Evolutionary conservation across 2,888 invertebrate genomes (phyloP).

Genomic region (Ophioninae sp.): DNA sequence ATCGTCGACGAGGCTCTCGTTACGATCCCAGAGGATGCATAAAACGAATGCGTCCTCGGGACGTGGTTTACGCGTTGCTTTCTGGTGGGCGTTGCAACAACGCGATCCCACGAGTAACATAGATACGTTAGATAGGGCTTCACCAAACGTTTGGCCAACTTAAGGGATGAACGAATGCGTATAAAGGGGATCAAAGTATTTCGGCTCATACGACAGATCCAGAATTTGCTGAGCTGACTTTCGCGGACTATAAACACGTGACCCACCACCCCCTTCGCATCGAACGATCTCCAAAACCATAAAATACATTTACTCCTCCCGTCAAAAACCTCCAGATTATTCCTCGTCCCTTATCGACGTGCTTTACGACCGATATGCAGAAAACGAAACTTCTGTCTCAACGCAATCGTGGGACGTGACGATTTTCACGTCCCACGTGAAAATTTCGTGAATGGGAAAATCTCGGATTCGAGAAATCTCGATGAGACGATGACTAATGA

Average conservation of each 20-base stretch:
- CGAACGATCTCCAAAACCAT: conserved; percentile 48
- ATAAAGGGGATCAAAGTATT: conserved; percentile 59
- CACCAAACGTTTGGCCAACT: conserved; percentile 25
- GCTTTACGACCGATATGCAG: conserved; percentile 33
- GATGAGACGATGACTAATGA: conserved; percentile 69
- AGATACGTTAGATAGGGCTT: conserved; percentile 22
- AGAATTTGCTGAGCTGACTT: conserved; percentile 41
- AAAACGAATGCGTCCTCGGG: conserved; percentile 45
- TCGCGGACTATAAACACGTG: conserved; percentile 36
- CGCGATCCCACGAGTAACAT: conserved; percentile 59
- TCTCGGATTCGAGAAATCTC: not conserved
- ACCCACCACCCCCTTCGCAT: conserved; percentile 9
- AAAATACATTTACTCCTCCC: conserved; percentile 52
- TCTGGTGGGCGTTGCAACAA: conserved; percentile 51
- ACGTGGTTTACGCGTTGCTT: conserved; percentile 40
- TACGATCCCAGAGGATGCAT: conserved; percentile 56
- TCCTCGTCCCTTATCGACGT: conserved; percentile 49
- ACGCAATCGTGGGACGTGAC: not conserved
- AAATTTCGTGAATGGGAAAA: too few species aligned
- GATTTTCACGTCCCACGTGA: too few species aligned
- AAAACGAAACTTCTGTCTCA: not conserved
- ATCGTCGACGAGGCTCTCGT: conserved; percentile 27
- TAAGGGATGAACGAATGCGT: conserved; percentile 61
- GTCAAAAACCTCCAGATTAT: conserved; percentile 16
- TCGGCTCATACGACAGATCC: conserved; percentile 4